These are phyloP conservation scores for Tenthredo notha DNA, from an alignment of 2,888 invertebrate species.

Conservation along the genomic window DNA sequence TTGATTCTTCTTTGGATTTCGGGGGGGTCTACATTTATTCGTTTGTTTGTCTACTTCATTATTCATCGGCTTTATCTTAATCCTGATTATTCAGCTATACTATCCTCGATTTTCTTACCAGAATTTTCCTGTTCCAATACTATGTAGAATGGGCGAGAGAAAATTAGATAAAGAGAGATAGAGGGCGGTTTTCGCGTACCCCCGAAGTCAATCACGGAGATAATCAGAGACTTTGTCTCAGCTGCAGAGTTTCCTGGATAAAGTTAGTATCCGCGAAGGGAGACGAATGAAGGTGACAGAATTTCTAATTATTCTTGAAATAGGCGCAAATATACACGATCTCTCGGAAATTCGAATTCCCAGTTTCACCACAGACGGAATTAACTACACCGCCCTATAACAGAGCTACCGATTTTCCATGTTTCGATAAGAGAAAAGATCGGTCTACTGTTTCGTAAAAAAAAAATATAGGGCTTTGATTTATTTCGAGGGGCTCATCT, in stretches of 20 bases:
- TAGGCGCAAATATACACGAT: background rate
- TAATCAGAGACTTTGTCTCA: slow-evolving; percentile 61
- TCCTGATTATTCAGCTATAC: slow-evolving; percentile 25
- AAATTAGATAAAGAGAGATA: slow-evolving; percentile 34
- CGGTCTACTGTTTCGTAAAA: background rate
- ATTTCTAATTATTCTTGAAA: slow-evolving; percentile 53
- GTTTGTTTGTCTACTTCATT: slow-evolving; percentile 8
- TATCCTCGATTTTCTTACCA: slow-evolving; percentile 12
- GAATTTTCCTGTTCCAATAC: slow-evolving; percentile 8
- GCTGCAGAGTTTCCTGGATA: slow-evolving; percentile 48
- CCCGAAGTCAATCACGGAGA: slow-evolving; percentile 64
- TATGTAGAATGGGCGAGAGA: background rate
- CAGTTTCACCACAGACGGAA: slow-evolving; percentile 28
- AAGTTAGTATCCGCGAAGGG: slow-evolving; percentile 43
- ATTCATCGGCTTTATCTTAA: background rate
- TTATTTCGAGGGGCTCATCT: background rate
- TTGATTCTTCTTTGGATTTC: background rate
- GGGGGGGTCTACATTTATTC: background rate
- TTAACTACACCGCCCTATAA: background rate
- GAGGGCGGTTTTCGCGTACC: slow-evolving; percentile 58
- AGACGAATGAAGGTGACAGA: slow-evolving; percentile 39
- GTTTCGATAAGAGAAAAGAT: background rate
- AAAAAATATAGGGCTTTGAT: background rate
- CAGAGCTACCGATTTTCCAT: background rate
- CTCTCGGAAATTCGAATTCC: slow-evolving; percentile 10